Percentiles rank a stretch among this genome's conserved stretches.
These are phyloP conservation scores for Ophioninae sp. DNA, from an alignment of 2,888 invertebrate genomes.

Conservation along the genomic window DNA sequence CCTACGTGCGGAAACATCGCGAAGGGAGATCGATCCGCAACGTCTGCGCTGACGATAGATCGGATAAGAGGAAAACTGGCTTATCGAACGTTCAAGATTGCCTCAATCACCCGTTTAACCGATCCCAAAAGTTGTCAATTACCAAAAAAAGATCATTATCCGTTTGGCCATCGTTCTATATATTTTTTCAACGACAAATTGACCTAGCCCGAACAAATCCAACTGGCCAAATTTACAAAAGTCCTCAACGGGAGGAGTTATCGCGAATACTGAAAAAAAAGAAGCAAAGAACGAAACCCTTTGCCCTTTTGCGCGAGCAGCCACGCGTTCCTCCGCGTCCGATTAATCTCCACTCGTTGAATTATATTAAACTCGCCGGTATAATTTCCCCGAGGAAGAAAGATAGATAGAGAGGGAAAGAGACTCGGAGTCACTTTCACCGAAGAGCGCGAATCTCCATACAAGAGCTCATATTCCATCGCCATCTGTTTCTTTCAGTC, in stretches of 20 bases:
- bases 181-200: too few relatives aligned
- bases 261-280: background rate
- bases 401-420: constrained; percentile 13
- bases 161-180: too few relatives aligned
- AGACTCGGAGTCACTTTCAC: constrained; percentile 68
- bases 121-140: background rate
- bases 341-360: constrained; percentile 42
- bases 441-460: constrained; percentile 56
- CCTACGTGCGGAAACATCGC: constrained; percentile 23
- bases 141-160: too few relatives aligned
- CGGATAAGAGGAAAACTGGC: constrained; percentile 29
- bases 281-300: constrained; percentile 4
- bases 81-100: background rate
- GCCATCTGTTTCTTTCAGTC: constrained; percentile 30
- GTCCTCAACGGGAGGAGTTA: background rate
- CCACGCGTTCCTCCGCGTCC: constrained; percentile 35
- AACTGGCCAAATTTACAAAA: too few relatives aligned
- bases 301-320: constrained; percentile 17
- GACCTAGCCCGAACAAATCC: too few relatives aligned
- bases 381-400: constrained; percentile 68
- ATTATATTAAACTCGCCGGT: constrained; percentile 61
- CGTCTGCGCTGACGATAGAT: constrained; percentile 54
- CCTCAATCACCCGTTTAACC: constrained; percentile 25
- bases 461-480: constrained; percentile 30
- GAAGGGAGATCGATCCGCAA: constrained; percentile 52